These are phyloP conservation scores for Malurus leucopterus DNA, from an alignment of 2,797 vertebrate genomes.

Conservation along the genomic window DNA sequence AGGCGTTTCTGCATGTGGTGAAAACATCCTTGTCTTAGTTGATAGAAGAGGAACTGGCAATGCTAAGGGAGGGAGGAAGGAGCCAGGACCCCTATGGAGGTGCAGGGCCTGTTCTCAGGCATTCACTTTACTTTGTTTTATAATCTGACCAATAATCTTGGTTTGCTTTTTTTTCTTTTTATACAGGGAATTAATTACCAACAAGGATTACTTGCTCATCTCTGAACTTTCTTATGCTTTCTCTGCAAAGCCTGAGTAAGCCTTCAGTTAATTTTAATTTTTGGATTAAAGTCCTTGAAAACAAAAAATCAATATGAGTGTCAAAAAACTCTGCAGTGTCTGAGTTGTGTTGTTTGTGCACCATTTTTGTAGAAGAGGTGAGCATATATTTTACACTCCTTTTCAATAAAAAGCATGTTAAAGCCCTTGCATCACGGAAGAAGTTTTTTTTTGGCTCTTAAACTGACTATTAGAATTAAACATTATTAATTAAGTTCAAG, in stretches of 20 bases:
- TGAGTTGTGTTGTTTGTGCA: not conserved
- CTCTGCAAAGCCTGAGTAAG: not conserved
- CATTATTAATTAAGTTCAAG: not conserved
- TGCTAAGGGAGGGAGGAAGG: not conserved
- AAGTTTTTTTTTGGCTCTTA: not conserved
- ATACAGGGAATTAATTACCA: not conserved
- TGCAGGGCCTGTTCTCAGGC: not conserved
- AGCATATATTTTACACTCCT: not conserved
- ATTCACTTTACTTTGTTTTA: not conserved
- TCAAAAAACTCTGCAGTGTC: not conserved
- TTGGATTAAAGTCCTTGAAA: not conserved
- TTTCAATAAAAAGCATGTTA: not conserved
- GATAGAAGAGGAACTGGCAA: not conserved
- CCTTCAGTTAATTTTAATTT: constrained; percentile 6
- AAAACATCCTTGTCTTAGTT: not conserved
- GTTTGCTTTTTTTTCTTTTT: not conserved
- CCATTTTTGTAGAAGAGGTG: not conserved
- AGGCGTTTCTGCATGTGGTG: accelerated
- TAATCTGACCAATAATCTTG: not conserved
- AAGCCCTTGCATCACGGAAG: not conserved
- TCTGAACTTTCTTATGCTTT: not conserved
- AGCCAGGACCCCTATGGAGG: not conserved
- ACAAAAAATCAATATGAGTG: not conserved
- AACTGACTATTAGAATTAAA: not conserved
- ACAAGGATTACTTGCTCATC: not conserved